Conservation (phyloP, 2,888 invertebrate species). For the Barypeithes pellucidus region DNA sequence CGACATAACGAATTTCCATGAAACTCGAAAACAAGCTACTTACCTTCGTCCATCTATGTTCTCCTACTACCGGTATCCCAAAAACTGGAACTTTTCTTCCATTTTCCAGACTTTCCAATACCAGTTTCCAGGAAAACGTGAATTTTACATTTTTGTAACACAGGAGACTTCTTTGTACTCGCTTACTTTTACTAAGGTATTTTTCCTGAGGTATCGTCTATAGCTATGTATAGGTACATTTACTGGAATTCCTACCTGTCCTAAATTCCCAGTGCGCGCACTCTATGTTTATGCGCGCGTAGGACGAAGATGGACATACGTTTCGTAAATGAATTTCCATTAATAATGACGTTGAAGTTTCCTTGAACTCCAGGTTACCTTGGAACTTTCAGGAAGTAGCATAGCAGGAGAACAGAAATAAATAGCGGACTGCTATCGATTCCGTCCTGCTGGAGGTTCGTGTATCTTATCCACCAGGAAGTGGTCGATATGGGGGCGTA, state of each 20-base stretch:
- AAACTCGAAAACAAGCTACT: background rate
- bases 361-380: constrained; percentile 61
- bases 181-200: constrained; percentile 25
- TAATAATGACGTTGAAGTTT: constrained; percentile 12
- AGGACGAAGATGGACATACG: background rate
- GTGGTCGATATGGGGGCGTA: constrained; percentile 39
- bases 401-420: constrained; percentile 63
- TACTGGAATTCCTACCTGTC: background rate
- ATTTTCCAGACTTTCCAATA: constrained; percentile 57
- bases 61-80: constrained; percentile 55
- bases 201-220: constrained; percentile 4
- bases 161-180: background rate
- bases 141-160: constrained; percentile 7
- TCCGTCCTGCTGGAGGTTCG: constrained; percentile 23
- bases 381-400: constrained; percentile 66
- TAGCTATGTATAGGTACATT: background rate
- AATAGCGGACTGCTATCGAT: constrained; percentile 45
- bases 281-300: background rate
- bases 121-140: constrained; percentile 50
- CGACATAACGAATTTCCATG: background rate
- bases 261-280: too few species aligned
- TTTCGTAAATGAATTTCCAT: background rate
- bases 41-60: constrained; percentile 28
- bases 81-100: constrained; percentile 64
- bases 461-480: constrained; percentile 41